Base-by-base conservation (phyloP, 2,113 vertebrate species). In the Microtus pennsylvanicus region DNA sequence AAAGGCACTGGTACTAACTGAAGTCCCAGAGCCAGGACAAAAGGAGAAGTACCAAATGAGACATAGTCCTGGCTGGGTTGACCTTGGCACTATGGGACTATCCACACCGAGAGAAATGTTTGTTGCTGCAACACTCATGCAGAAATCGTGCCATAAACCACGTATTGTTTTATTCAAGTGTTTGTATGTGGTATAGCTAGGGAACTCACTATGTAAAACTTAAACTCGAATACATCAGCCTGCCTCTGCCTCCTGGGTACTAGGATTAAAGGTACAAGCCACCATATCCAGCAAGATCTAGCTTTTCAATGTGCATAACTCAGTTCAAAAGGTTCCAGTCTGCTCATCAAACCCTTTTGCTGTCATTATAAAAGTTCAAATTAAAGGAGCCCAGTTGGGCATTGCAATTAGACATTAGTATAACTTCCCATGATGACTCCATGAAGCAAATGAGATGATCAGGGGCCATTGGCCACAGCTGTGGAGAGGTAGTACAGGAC, bases 121-220 rank as follows among this genome's bases (percentile, higher is more conserved):
- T 47, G 70, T 8, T 9, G 52, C 61, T 81, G 52, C 28, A 45
- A 8, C 26, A 67, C 42, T 88, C n/a, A 42, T 2, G 0, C 42
- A n/a, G 11, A 45, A 74, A 89, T 85, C 77, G 52, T 35, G 47
- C 24, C 69, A 55, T 69, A 63, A 93, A 87, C n/a, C 78, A 38
- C 38, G 21, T 38, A 42, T 82, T 45, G 85, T 93, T 93, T 87
- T 94, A 89, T 86, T 89, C 85, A 80, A 93, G 91, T 83, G 30
- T 87, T 45, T 96, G 14, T 38, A 83, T 89, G 0, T 63, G 22
- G 24, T 28, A 65, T 45, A 65, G 13, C n/a, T 4, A 45, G 58
- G 12, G 26, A 45, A 14, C 26, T 30, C 55, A 42, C n/a, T 85
- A 85, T 30, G 38, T 65, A 45, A 4, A 45, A 38, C n/a, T 10